These are phyloP conservation scores for Nothobranchius kuhntae DNA, from an alignment of 2,113 vertebrate species.

Conservation along the genomic window DNA sequence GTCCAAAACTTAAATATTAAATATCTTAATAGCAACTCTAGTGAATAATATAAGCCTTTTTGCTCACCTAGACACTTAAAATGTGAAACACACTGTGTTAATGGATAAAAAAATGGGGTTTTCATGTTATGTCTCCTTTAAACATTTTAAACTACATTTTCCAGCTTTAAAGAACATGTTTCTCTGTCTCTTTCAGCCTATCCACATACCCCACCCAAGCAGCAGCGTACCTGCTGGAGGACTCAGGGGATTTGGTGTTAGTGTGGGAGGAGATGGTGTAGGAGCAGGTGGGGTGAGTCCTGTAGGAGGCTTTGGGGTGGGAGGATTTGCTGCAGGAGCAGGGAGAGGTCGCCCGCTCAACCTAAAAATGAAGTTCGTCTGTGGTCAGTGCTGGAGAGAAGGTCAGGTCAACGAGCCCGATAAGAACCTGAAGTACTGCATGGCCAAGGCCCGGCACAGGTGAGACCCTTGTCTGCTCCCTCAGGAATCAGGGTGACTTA, in stretches of 20 bases:
- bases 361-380: slow-evolving; percentile 98
- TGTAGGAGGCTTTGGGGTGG: slow-evolving; percentile 55
- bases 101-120: no score
- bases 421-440: slow-evolving; percentile 98
- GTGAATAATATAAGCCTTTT: no score
- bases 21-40: no score
- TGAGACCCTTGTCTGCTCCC: slow-evolving; percentile 42
- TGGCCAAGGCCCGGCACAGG: slow-evolving; percentile 97
- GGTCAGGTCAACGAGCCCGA: slow-evolving; percentile 97
- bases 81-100: no score
- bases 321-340: slow-evolving; percentile 52
- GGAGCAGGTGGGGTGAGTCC: slow-evolving; percentile 65
- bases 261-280: slow-evolving; percentile 48
- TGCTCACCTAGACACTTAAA: no score
- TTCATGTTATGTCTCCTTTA: no score
- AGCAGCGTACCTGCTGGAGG: slow-evolving; percentile 47
- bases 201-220: slow-evolving; percentile 68
- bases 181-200: slow-evolving; percentile 59
- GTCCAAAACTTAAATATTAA: no score
- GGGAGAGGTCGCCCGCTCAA: slow-evolving; percentile 74
- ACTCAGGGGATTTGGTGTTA: slow-evolving; percentile 44
- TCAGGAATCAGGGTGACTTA: neutral
- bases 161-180: neutral
- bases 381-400: slow-evolving; percentile 96
- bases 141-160: no score